Evolutionary conservation across 37 sponge, comb jelly and placozoan genomes (phyloP), one percentile per base, ranked within the genome.

Genomic region (Aplysina aerophoba): DNA sequence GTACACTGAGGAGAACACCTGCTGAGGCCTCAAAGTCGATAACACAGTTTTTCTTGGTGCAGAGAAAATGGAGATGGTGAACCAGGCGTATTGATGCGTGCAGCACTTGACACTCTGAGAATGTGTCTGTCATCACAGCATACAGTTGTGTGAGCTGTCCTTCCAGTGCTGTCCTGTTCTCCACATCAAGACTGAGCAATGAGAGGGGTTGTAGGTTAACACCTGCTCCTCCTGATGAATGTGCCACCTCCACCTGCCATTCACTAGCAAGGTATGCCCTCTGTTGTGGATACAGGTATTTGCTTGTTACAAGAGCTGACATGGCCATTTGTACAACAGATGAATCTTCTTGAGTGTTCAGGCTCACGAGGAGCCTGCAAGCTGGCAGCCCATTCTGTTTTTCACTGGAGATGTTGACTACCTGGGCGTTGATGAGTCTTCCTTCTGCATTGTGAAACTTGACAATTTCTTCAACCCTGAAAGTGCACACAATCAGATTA

Each of bases 21-120:
- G 50, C 8, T 44, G 50, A 44, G 50, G 50, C 50, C 50, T 44
- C 8, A 8, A 44, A 44, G 11, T 28, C 5, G 64, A 13, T 3
- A 62, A 27, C 64, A 62, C 27, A 75, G 13, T 75, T 24, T 2
- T 19, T 41, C 78, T 75, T 75, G n/a, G n/a, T 36, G 40, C 78
- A 75, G 19, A 75, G 54, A 25, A 15, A 75, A 41, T 75, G 38
- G 15, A 75, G 17, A 24, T 75, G 78, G 25, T 75, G 40, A 3
- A 75, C n/a, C 54, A 75, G 12, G 11, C 78, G 78, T 25, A 28
- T 27, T 28, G 28, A 28, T 27, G 11, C 28, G 64, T 62, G 64
- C 64, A 6, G 28, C 2, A 62, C 24, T 62, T 62, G 64, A 11
- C 12, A 14, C 28, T 3, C 12, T 28, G 64, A 62, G 64, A 28